A percentile compares a stretch with the other conserved stretches of the same genome.
Conservation (phyloP, 2,888 invertebrate genomes). For the Dasypolia templi region DNA sequence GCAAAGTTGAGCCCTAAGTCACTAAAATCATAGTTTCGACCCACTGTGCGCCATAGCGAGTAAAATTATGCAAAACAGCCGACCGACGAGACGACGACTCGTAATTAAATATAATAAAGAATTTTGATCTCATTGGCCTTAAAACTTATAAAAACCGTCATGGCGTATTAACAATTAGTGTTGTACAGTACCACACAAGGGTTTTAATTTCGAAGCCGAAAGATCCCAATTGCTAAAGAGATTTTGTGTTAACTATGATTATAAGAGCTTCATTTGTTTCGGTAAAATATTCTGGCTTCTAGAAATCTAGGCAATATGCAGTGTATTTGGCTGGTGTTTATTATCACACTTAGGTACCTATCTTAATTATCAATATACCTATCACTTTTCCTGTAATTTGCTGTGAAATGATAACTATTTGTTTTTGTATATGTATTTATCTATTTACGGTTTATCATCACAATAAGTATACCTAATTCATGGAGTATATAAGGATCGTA, state of each 20-base stretch:
- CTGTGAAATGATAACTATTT: not conserved
- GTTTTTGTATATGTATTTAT: not conserved
- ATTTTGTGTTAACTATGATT: not conserved
- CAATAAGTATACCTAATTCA: not conserved
- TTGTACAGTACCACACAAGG: conserved; percentile 19
- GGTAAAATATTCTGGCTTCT: not conserved
- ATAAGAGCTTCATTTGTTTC: not conserved
- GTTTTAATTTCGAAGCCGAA: conserved; percentile 39
- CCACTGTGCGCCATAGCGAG: conserved; percentile 40
- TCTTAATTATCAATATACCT: not conserved
- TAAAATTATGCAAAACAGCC: conserved; percentile 56
- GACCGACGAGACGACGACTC: conserved; percentile 20
- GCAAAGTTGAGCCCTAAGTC: too few relatives aligned
- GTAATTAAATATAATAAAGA: conserved; percentile 65
- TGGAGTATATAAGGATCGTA: not conserved
- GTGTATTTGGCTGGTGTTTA: not conserved
- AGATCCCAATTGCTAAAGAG: not conserved
- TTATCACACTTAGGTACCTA: not conserved
- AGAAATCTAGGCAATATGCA: not conserved
- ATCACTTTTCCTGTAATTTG: not conserved
- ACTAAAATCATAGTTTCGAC: too few relatives aligned
- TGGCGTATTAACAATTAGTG: conserved; percentile 52
- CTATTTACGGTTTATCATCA: not conserved
- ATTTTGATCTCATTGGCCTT: conserved; percentile 62
- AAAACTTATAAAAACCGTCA: conserved; percentile 57